These are phyloP conservation scores for Lepidotrigona ventralis DNA, from an alignment of 1,140 invertebrate genomes.

Conservation along the genomic window DNA sequence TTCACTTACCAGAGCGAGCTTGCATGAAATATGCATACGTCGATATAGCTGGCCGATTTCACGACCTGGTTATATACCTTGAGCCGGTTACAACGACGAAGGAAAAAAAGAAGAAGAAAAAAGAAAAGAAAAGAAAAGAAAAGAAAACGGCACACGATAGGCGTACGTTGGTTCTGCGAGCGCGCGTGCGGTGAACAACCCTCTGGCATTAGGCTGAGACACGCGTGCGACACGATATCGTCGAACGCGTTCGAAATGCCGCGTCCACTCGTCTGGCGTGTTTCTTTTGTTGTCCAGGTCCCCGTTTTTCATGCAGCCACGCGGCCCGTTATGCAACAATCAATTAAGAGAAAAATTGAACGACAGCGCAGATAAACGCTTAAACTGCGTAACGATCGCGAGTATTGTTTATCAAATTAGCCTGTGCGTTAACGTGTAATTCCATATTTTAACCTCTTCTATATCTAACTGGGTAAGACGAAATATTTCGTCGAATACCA, in stretches of 20 bases:
- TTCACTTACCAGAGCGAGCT: not conserved
- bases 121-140: too few relatives aligned
- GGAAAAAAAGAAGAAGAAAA: not conserved
- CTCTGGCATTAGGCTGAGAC: conserved; percentile 25
- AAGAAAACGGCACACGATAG: conserved; percentile 1
- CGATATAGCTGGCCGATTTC: not conserved
- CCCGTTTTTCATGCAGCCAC: conserved; percentile 23
- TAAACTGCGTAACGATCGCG: conserved; percentile 43
- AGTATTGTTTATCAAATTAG: not conserved
- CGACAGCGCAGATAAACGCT: conserved; percentile 34
- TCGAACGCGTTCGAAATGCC: conserved; percentile 31
- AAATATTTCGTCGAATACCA: too few relatives aligned
- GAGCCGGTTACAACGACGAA: not conserved
- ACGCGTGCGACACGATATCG: conserved; percentile 45
- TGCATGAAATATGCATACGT: not conserved
- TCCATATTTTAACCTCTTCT: not conserved
- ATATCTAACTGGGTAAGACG: too few relatives aligned
- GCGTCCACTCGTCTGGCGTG: conserved; percentile 13
- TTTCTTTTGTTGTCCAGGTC: conserved; percentile 47
- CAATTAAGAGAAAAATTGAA: conserved; percentile 48
- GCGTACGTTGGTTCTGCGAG: conserved; percentile 41
- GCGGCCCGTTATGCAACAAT: conserved; percentile 38
- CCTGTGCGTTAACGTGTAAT: not conserved
- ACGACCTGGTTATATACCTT: not conserved
- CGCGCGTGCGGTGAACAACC: conserved; percentile 45